Evolutionary conservation across 2,797 vertebrate species (phyloP).

Genomic region (Muscicapa striata): DNA sequence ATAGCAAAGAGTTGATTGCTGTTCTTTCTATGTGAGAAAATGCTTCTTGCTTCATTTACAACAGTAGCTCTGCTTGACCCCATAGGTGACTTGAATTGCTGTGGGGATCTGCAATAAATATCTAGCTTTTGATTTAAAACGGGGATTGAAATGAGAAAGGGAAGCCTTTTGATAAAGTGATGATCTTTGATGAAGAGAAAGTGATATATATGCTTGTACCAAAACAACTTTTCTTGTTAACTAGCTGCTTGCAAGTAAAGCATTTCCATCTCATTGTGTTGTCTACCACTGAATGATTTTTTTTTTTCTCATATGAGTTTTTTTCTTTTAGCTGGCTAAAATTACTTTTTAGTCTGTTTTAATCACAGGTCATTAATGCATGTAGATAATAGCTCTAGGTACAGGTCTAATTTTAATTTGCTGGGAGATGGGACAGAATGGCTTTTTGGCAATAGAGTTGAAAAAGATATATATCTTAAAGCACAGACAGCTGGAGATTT

Average conservation of each 20-base stretch:
- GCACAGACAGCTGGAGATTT: background rate
- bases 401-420: conserved; percentile 25
- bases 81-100: background rate
- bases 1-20: background rate
- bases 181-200: background rate
- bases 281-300: background rate
- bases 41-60: background rate
- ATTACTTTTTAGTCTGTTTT: conserved; percentile 15
- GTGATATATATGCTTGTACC: background rate
- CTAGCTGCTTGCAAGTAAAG: background rate
- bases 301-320: background rate
- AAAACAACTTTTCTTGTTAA: background rate
- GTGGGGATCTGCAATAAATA: background rate
- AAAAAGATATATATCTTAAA: background rate
- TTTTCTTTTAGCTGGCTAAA: conserved; percentile 14
- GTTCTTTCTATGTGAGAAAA: background rate
- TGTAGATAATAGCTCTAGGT: background rate
- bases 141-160: background rate
- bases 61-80: background rate
- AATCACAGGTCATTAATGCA: conserved; percentile 32
- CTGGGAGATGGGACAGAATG: background rate
- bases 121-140: background rate
- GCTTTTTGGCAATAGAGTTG: background rate
- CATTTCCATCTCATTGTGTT: background rate
- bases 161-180: background rate